Conservation (phyloP, 2,113 vertebrate species). For the Pedetes capensis region DNA sequence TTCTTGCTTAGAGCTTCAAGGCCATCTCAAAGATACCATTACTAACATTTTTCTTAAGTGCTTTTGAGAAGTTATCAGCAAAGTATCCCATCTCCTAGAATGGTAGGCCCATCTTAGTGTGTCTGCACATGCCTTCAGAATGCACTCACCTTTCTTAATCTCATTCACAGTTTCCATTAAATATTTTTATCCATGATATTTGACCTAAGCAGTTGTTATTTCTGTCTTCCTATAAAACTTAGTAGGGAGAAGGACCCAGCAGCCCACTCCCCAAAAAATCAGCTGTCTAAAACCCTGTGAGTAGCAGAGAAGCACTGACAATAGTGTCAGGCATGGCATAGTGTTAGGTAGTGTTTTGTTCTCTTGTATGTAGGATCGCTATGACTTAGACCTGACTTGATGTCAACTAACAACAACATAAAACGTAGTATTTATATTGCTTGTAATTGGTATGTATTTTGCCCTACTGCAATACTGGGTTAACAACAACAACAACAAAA, state of each 20-base stretch:
- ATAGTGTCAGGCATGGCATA: too few species aligned
- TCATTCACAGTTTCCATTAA: background rate
- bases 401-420: too few species aligned
- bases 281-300: too few species aligned
- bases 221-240: background rate
- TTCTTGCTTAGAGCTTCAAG: background rate
- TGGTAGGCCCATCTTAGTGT: background rate
- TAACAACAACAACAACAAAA: background rate
- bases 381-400: too few species aligned
- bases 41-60: background rate
- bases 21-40: background rate
- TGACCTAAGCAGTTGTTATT: background rate
- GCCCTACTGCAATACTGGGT: background rate
- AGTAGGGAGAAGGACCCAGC: too few species aligned
- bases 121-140: background rate
- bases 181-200: background rate
- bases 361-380: too few species aligned
- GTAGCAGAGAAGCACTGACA: too few species aligned
- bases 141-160: background rate
- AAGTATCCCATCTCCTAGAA: background rate
- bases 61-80: background rate
- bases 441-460: background rate
- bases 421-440: background rate
- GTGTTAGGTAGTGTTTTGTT: too few species aligned
- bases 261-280: too few species aligned